Evolutionary conservation across 2,888 invertebrate genomes (phyloP).

Genomic region (Cephus pygmeus): DNA sequence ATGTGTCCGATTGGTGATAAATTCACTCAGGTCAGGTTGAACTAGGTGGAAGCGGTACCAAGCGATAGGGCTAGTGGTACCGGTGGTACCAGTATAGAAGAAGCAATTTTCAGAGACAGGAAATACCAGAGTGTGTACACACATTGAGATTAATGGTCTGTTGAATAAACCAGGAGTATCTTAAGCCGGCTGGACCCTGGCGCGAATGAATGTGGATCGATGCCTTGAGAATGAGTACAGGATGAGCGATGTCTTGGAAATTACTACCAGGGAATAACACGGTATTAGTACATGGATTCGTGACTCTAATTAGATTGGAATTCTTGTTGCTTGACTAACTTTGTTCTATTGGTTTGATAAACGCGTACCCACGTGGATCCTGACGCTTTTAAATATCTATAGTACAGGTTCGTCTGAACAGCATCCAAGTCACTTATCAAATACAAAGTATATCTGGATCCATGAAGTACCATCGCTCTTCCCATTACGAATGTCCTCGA

Average conservation of each 20-base stretch:
- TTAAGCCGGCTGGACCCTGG: background rate
- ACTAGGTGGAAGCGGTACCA: background rate
- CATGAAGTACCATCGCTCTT: background rate
- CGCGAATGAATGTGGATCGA: background rate
- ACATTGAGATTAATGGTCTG: background rate
- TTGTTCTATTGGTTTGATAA: background rate
- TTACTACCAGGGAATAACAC: background rate
- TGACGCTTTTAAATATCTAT: background rate
- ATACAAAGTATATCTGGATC: background rate
- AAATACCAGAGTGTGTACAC: background rate
- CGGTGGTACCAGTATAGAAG: background rate
- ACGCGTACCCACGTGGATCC: background rate
- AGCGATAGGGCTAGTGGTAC: background rate
- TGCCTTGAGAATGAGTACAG: background rate
- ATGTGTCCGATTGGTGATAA: background rate
- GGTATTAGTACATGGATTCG: background rate
- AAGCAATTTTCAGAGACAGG: background rate
- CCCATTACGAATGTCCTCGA: background rate
- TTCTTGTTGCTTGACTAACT: background rate
- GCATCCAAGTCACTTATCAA: background rate
- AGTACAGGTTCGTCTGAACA: background rate
- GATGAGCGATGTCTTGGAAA: background rate
- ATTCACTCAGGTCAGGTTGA: background rate
- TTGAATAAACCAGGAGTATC: background rate
- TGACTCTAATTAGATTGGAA: background rate